A percentile compares a stretch with the other conserved stretches of the same genome.
phyloP scores from a whole-genome alignment of 35 echinoderm and acorn worm genomes.

The Heliocidaris erythrogramma region DNA sequence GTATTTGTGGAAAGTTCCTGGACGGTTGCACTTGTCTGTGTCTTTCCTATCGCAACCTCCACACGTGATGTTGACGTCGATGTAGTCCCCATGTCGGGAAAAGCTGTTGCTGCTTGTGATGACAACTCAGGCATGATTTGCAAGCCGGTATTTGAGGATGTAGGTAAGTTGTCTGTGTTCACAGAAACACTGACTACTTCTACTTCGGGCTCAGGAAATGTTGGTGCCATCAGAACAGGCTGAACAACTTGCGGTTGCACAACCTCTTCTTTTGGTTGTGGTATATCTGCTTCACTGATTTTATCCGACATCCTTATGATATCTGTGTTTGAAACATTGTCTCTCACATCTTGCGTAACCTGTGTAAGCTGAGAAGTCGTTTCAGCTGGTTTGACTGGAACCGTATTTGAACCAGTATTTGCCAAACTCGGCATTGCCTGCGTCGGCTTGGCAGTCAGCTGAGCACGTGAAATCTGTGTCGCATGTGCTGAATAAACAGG shows the following conservation, averaged over 20 bases:
- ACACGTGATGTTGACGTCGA: background rate
- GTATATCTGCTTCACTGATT: conserved; percentile 8
- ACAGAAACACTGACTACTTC: background rate
- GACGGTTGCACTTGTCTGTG: background rate
- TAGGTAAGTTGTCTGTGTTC: background rate
- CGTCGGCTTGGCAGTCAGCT: background rate
- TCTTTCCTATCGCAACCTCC: background rate
- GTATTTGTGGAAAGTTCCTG: background rate
- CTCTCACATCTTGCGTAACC: background rate
- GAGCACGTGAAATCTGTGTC: background rate
- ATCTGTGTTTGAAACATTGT: background rate
- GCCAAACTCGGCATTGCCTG: background rate
- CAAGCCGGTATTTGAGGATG: background rate
- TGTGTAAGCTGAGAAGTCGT: background rate
- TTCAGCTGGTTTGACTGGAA: background rate
- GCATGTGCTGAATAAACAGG: background rate
- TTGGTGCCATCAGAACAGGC: background rate
- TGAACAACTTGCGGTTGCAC: background rate
- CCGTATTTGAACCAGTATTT: background rate
- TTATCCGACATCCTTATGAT: background rate
- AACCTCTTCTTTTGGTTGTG: background rate
- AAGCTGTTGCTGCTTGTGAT: background rate
- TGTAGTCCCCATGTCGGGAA: background rate
- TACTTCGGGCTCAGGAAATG: background rate
- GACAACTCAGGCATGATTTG: too few species aligned